A percentile compares a stretch with the other conserved stretches of the same genome.
These are phyloP conservation scores for Ochotona princeps DNA, from an alignment of 2,113 vertebrate species.

Conservation along the genomic window DNA sequence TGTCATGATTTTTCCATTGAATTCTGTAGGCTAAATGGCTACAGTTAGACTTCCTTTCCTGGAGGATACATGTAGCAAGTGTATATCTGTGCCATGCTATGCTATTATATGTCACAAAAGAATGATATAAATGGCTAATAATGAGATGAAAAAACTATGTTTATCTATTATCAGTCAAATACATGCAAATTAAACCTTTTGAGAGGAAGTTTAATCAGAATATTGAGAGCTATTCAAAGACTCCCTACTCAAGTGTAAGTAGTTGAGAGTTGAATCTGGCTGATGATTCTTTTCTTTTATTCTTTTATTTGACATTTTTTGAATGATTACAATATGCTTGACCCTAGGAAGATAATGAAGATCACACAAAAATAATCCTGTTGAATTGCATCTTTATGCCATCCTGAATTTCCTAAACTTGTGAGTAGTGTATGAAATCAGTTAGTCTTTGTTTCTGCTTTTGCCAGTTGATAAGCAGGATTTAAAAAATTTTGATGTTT, in stretches of 20 bases:
- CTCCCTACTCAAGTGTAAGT: conserved; percentile 34
- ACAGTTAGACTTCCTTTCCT: background rate
- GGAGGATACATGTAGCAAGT: background rate
- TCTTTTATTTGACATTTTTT: conserved; percentile 11
- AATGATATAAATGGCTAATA: conserved; percentile 20
- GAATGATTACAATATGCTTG: conserved; percentile 2
- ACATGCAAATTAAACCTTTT: conserved; percentile 47
- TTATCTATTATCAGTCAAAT: conserved; percentile 25
- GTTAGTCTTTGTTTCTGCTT: conserved; percentile 14
- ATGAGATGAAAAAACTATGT: conserved; percentile 12
- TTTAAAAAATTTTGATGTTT: conserved; percentile 48
- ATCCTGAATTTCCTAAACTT: background rate
- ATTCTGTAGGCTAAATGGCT: background rate
- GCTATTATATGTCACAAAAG: background rate
- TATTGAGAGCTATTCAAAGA: conserved; percentile 50
- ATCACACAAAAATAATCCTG: conserved; percentile 3
- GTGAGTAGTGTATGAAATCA: background rate
- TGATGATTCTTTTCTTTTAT: background rate
- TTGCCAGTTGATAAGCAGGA: conserved; percentile 36
- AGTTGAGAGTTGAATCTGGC: conserved; percentile 2
- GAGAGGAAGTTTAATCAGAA: conserved; percentile 48
- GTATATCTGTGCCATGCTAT: background rate
- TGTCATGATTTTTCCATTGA: background rate
- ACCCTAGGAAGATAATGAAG: background rate
- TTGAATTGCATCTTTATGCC: background rate